Conservation (phyloP, 2,888 invertebrate genomes). For the Salpingus planirostris region DNA sequence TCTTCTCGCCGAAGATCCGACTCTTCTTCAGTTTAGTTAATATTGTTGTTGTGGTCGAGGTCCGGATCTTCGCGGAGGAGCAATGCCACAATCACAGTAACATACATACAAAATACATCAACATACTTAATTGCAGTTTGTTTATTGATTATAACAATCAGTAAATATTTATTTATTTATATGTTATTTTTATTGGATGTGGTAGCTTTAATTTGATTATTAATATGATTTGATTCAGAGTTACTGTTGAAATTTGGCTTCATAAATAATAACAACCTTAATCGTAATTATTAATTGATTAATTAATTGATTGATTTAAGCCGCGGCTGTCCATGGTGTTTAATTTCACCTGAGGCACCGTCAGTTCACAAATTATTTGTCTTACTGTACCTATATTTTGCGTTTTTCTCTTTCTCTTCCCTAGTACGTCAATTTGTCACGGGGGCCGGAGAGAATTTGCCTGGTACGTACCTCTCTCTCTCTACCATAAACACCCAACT, state of each 20-base stretch:
- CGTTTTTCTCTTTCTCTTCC: conserved; percentile 44
- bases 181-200: conserved; percentile 39
- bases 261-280: too few species aligned
- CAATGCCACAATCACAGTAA: conserved; percentile 37
- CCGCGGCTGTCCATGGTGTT: conserved; percentile 16
- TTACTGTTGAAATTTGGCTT: conserved; percentile 38
- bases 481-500: conserved; percentile 40
- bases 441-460: conserved; percentile 46
- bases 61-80: conserved; percentile 8
- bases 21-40: conserved; percentile 5
- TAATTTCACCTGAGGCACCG: conserved; percentile 12
- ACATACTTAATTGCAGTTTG: conserved; percentile 37
- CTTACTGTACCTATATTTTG: conserved; percentile 45
- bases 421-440: conserved; percentile 47
- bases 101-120: conserved; percentile 42
- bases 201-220: conserved; percentile 38
- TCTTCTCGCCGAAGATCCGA: conserved; percentile 11
- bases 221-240: conserved; percentile 33
- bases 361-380: conserved; percentile 33
- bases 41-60: too few species aligned
- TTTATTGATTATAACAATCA: conserved; percentile 34
- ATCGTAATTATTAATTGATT: conserved; percentile 16
- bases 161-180: conserved; percentile 36
- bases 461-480: conserved; percentile 44
- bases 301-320: conserved; percentile 17